Evolutionary conservation across 2,888 invertebrate species (phyloP).

Genomic region (Drosophila kokeensis): DNA sequence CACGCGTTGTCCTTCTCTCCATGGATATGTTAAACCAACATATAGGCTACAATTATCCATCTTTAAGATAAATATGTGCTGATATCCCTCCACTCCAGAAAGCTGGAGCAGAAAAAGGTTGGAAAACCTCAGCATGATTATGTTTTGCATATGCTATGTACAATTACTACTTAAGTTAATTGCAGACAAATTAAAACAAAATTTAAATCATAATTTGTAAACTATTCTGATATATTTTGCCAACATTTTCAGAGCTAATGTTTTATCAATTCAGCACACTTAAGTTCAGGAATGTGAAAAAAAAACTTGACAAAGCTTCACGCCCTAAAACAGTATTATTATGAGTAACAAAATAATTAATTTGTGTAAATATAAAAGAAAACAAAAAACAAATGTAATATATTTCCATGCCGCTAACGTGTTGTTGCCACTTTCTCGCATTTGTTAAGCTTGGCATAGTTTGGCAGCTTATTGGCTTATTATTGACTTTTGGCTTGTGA

Average conservation of each 20-base stretch:
- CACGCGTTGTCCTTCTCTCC: constrained; percentile 30
- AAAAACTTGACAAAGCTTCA: not conserved
- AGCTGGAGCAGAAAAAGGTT: not conserved
- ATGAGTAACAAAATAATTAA: not conserved
- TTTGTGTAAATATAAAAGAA: not conserved
- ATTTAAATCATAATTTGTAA: not conserved
- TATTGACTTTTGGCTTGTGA: constrained; percentile 26
- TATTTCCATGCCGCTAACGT: not conserved
- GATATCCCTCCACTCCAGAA: not conserved
- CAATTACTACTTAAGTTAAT: not conserved
- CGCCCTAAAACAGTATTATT: not conserved
- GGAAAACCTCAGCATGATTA: not conserved
- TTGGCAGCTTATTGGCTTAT: not conserved
- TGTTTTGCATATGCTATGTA: not conserved
- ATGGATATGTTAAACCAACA: constrained; percentile 4
- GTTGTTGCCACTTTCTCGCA: not conserved
- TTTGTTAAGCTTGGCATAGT: not conserved
- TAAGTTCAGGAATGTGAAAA: not conserved
- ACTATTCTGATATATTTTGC: not conserved
- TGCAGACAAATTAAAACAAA: not conserved
- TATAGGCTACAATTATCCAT: constrained; percentile 20
- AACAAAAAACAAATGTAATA: not conserved
- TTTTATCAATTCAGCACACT: not conserved
- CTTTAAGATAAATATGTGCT: not conserved
- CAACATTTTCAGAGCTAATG: not conserved